Percentiles rank a stretch among this genome's conserved stretches.
phyloP scores from a whole-genome alignment of 2,113 vertebrate genomes.

The Piaya cayana region DNA sequence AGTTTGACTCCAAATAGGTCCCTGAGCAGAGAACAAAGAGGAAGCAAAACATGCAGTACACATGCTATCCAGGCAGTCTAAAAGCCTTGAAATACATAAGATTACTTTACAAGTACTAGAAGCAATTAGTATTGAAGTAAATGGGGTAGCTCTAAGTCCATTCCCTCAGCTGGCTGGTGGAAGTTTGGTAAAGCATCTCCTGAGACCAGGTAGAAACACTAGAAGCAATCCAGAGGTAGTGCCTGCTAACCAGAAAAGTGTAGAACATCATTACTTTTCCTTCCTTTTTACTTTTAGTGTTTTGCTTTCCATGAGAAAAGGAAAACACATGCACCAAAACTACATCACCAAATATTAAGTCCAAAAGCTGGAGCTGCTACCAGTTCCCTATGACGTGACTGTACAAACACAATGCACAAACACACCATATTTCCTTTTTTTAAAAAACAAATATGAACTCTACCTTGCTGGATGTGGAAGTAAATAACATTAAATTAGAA shows the following conservation, averaged over 20 bases:
- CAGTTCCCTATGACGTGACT: fast-evolving
- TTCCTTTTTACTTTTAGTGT: neutral
- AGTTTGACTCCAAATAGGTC: neutral
- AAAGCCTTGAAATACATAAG: neutral
- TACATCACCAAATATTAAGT: neutral
- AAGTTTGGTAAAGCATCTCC: neutral
- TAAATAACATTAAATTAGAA: neutral
- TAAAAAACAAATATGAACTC: neutral
- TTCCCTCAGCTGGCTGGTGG: neutral
- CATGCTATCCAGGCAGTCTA: neutral
- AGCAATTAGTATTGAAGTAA: neutral
- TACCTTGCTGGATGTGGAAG: neutral
- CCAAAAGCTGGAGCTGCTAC: neutral
- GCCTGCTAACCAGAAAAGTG: fast-evolving
- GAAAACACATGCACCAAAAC: neutral
- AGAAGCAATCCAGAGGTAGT: neutral
- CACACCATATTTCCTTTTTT: neutral
- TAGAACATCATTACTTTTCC: neutral
- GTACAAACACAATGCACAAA: neutral
- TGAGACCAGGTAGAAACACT: neutral
- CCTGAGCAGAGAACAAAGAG: neutral
- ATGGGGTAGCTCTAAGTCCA: neutral
- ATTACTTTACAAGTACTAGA: neutral
- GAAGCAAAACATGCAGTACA: neutral
- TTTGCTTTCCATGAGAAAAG: neutral